Base-by-base conservation (phyloP, 2,888 invertebrate species). In the Rhagonycha lutea region DNA sequence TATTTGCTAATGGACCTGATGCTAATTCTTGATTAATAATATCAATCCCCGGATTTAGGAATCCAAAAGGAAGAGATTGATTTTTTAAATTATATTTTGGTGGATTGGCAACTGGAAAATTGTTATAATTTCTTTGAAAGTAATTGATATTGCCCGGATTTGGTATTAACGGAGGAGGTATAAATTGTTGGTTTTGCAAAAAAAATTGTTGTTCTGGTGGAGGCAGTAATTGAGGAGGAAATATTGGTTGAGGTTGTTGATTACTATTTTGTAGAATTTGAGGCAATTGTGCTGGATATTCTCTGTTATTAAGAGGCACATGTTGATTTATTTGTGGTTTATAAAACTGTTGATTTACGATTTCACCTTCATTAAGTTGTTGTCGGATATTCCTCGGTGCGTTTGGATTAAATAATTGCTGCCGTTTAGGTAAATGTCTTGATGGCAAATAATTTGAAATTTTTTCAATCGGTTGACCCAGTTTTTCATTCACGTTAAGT, bases 401-500 rank as follows among this genome's bases (percentile, higher is more conserved):
- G 8, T 24, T 23, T 65, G 63, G 24, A 65, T 23, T 65, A 24
- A 8, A 65, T 24, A n/a, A 24, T 0, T 85, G 83, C 61, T 84
- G 80, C 0, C 84, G 79, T 47, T 87, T 86, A 28, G 85, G 84
- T 26, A 83, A 86, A 70, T 86, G 72, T 18, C 87, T 77, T 84
- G 84, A 12, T 3, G 73, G 65, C n/a, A 28, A 23, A 63, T 24
- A 24, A 65, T 4, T 23, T n/a, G 72, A 29, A 14, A 71, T 23
- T 63, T 76, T 73, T 32, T 69, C 70, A 11, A 70, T 69, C 11
- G 63, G 71, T n/a, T 74, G 77, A 8, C 73, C 73, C 82, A 8
- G 84, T 83, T 75, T 85, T 85, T 72, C 83, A 85, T 65, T 84
- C 60, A 87, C 71, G 77, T 85, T 87, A 8, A 88, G 76, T 2